Percentiles rank a stretch among this genome's conserved stretches.
Conservation (phyloP, 2,888 invertebrate species). For the Hipparchia sbordonii region DNA sequence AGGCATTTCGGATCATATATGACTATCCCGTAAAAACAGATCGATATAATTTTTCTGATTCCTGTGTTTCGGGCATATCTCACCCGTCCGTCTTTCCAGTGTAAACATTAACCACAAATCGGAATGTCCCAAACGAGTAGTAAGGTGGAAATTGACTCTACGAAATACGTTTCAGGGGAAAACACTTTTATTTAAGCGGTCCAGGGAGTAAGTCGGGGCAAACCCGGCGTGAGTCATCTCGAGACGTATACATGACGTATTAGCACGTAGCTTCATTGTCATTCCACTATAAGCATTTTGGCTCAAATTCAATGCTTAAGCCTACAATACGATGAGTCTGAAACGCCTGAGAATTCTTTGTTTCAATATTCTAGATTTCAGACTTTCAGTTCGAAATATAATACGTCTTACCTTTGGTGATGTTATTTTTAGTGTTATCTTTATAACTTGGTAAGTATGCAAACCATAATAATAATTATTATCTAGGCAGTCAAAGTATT, state of each 20-base stretch:
- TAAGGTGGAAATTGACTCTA: background rate
- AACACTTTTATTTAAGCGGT: conserved; percentile 25
- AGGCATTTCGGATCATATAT: no score
- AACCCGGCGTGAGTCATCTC: conserved; percentile 58
- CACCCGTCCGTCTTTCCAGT: no score
- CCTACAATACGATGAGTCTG: conserved; percentile 27
- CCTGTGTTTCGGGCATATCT: no score
- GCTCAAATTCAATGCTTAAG: conserved; percentile 59
- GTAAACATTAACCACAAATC: background rate
- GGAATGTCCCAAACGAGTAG: background rate
- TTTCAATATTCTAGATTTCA: background rate
- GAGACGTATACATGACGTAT: conserved; percentile 38
- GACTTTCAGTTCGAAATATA: background rate
- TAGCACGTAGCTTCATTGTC: conserved; percentile 58
- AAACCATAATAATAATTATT: no score
- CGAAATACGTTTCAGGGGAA: conserved; percentile 12
- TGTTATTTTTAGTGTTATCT: background rate
- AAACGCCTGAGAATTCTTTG: conserved; percentile 5
- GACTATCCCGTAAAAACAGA: no score
- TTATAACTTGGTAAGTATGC: background rate
- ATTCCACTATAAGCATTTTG: conserved; percentile 53
- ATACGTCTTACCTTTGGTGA: background rate
- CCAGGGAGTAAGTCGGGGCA: conserved; percentile 34
- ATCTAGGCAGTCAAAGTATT: no score
- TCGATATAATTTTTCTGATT: no score